Conservation (phyloP, 1,140 invertebrate species). For the Halictus rubicundus region DNA sequence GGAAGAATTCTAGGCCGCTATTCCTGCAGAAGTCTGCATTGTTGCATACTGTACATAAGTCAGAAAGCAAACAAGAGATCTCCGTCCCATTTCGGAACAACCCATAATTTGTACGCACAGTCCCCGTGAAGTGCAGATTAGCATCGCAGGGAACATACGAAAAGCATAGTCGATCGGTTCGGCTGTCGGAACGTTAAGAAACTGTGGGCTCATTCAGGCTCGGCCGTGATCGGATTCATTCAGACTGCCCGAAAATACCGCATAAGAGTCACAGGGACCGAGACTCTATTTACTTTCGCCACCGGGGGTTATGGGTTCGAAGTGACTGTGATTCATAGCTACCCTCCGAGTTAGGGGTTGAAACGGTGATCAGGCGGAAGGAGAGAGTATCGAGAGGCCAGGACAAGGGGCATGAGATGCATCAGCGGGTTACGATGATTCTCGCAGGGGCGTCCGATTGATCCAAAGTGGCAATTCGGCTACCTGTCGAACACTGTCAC, state of each 20-base stretch:
- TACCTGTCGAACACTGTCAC: slow-evolving; percentile 43
- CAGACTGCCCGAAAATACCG: neutral
- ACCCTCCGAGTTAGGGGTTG: neutral
- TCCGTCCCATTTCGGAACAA: no score
- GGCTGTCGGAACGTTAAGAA: neutral
- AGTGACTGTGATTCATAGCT: neutral
- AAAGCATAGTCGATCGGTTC: no score
- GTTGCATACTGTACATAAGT: no score
- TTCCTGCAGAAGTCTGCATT: no score
- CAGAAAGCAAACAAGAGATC: no score
- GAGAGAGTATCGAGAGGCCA: neutral
- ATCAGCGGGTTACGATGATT: neutral
- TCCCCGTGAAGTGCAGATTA: no score
- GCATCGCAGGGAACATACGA: no score
- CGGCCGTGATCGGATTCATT: neutral
- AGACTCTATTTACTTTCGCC: slow-evolving; percentile 2
- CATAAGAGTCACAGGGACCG: neutral
- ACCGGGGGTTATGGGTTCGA: neutral
- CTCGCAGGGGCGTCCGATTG: neutral
- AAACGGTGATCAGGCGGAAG: neutral
- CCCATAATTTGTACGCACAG: no score
- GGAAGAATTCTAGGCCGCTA: no score
- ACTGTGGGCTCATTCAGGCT: neutral
- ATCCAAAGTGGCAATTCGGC: neutral
- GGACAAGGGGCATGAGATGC: neutral